Percentiles rank a stretch among this genome's conserved stretches.
Conservation (phyloP, 2,888 invertebrate species). For the Acanthosepion pharaonis region DNA sequence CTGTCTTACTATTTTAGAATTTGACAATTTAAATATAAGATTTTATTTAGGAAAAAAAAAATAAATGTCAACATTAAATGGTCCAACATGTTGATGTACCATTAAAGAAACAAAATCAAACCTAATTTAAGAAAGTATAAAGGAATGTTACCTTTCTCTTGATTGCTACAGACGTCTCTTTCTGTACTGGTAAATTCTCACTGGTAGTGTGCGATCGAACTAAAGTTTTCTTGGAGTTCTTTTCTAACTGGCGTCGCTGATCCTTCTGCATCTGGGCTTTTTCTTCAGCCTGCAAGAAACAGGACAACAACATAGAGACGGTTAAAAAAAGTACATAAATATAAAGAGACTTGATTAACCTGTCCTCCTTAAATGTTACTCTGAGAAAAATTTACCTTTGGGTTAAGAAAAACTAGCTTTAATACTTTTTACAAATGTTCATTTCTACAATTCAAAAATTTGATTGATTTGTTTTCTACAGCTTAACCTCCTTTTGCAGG, state of each 20-base stretch:
- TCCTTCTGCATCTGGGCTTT: constrained; percentile 39
- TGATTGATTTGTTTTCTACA: too few species aligned
- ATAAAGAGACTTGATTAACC: too few species aligned
- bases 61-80: not conserved
- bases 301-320: not conserved
- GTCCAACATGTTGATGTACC: not conserved
- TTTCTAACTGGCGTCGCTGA: not conserved
- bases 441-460: too few species aligned
- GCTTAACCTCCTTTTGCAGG: too few species aligned
- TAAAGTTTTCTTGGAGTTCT: not conserved
- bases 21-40: too few species aligned
- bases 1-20: too few species aligned
- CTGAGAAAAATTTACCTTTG: too few species aligned
- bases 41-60: too few species aligned
- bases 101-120: not conserved
- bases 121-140: not conserved
- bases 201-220: not conserved
- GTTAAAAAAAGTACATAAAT: too few species aligned
- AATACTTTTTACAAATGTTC: too few species aligned
- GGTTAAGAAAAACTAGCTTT: too few species aligned
- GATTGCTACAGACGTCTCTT: not conserved
- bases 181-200: not conserved
- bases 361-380: too few species aligned
- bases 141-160: not conserved
- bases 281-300: not conserved